phyloP scores from a whole-genome alignment of 2,888 invertebrate genomes.

The Epinotia brunnichana region DNA sequence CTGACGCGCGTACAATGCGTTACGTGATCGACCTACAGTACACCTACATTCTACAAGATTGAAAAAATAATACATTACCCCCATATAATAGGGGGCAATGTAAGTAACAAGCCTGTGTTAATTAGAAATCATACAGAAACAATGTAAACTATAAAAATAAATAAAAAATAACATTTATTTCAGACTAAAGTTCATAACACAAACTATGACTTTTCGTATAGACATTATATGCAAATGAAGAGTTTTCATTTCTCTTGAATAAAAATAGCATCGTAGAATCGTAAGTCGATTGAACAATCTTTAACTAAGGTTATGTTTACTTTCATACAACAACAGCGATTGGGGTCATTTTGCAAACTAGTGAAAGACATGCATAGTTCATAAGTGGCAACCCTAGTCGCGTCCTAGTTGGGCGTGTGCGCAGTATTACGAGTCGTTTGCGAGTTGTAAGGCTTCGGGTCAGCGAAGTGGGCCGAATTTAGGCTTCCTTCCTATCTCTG shows the following conservation, averaged over 20 bases:
- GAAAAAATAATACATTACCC: too few relatives aligned
- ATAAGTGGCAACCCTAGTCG: slow-evolving; percentile 25
- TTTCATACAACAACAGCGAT: background rate
- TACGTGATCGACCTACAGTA: too few relatives aligned
- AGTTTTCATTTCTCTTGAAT: background rate
- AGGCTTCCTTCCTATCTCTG: slow-evolving; percentile 30
- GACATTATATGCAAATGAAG: background rate
- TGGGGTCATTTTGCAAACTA: background rate
- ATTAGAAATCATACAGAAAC: too few relatives aligned
- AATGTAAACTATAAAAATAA: too few relatives aligned
- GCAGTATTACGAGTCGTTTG: slow-evolving; percentile 12
- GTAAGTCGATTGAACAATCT: background rate
- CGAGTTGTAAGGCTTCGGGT: slow-evolving; percentile 28
- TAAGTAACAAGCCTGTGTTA: too few relatives aligned
- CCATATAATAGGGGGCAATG: too few relatives aligned
- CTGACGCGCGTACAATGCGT: too few relatives aligned
- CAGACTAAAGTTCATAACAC: too few relatives aligned
- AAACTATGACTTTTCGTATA: background rate
- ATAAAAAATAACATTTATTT: too few relatives aligned
- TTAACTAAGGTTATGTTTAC: background rate
- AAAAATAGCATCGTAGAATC: background rate
- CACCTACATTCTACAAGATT: too few relatives aligned
- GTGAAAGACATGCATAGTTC: background rate
- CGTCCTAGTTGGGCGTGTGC: slow-evolving; percentile 37
- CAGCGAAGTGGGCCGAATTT: slow-evolving; percentile 33